These are phyloP conservation scores for Dasysyrphus albostriatus DNA, from an alignment of 2,888 invertebrate genomes.

Conservation along the genomic window DNA sequence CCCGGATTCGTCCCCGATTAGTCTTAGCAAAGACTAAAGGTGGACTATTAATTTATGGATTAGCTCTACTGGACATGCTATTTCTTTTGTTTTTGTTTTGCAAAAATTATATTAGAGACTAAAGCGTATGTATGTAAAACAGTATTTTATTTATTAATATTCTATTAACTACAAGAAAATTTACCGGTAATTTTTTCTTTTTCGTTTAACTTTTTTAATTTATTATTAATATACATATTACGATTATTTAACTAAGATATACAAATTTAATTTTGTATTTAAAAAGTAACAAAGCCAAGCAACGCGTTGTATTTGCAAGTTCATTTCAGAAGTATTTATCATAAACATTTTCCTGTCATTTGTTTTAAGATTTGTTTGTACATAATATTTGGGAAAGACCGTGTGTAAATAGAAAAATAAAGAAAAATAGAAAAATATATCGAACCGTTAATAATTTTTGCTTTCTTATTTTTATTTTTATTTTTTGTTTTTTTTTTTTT, in stretches of 20 bases:
- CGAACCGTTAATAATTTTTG: slow-evolving; percentile 2
- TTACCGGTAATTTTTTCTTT: slow-evolving; percentile 9
- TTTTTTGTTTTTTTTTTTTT: no score
- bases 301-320: slow-evolving; percentile 34
- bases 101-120: slow-evolving; percentile 69
- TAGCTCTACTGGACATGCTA: slow-evolving; percentile 60
- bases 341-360: background rate
- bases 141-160: background rate
- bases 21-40: slow-evolving; percentile 52
- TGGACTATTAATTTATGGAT: slow-evolving; percentile 59
- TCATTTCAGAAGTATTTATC: background rate
- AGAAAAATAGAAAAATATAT: background rate
- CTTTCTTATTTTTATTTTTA: background rate
- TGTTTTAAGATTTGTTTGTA: background rate
- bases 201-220: slow-evolving; percentile 3
- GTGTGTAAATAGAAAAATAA: background rate
- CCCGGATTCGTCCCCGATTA: slow-evolving; percentile 50
- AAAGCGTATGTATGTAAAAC: slow-evolving; percentile 37
- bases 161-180: background rate
- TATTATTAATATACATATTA: background rate
- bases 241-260: background rate
- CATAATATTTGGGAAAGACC: background rate
- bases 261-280: slow-evolving; percentile 35
- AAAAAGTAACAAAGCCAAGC: background rate
- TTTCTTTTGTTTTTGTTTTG: slow-evolving; percentile 72